Evolutionary conservation across 1,140 invertebrate genomes (phyloP).

Genomic region (Himalopsyche phryganea): DNA sequence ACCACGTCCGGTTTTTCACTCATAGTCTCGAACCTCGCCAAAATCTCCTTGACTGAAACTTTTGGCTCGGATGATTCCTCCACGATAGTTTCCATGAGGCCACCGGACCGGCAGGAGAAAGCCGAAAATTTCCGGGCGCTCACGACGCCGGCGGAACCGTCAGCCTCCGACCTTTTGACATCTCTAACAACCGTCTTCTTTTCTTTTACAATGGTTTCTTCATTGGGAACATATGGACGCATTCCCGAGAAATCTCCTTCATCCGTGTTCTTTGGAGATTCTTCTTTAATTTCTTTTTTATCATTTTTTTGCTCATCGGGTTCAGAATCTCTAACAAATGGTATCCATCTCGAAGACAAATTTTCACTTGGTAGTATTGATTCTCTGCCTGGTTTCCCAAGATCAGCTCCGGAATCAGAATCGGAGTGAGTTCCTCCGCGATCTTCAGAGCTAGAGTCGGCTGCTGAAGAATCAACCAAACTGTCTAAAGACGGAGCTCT

Average conservation of each 20-base stretch:
- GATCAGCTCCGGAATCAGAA: conserved; percentile 52
- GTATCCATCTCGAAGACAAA: too few species aligned
- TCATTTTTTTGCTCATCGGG: background rate
- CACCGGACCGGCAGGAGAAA: conserved; percentile 57
- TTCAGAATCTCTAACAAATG: background rate
- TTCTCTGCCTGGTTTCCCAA: conserved; percentile 15
- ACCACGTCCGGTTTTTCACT: conserved; percentile 41
- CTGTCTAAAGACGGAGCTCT: conserved; percentile 61
- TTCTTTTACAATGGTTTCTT: conserved; percentile 20
- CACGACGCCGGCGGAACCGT: background rate
- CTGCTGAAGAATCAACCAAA: conserved; percentile 61
- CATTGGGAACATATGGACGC: background rate
- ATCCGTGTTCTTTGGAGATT: background rate
- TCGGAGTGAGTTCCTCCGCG: conserved; percentile 49
- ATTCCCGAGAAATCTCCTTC: too few species aligned
- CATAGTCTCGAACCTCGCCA: conserved; percentile 75
- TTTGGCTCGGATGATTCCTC: conserved; percentile 72
- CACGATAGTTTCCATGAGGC: conserved; percentile 75
- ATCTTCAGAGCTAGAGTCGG: conserved; percentile 51
- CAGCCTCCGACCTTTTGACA: background rate
- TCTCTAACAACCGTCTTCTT: conserved; percentile 40
- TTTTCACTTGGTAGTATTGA: conserved; percentile 6
- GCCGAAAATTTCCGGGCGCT: conserved; percentile 45
- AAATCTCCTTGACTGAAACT: conserved; percentile 74
- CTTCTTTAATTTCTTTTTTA: background rate